Evolutionary conservation across 2,113 vertebrate species (phyloP), one percentile per base, ranked within the genome.

Genomic region (Pygoscelis antarcticus): DNA sequence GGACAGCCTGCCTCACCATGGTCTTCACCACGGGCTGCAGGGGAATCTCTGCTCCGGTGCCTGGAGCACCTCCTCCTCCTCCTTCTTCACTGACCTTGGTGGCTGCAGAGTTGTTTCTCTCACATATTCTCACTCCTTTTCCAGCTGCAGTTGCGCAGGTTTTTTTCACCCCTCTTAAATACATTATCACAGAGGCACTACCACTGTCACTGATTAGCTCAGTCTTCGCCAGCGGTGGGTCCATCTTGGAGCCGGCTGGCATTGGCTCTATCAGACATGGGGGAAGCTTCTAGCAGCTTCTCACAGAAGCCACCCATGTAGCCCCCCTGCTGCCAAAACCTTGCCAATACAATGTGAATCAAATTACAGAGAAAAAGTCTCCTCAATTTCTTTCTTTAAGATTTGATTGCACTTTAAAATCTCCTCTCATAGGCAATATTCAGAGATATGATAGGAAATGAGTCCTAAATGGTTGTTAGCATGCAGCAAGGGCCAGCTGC

Each of bases 371-470:
- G 38, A 32, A 54, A 38, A 57, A 20, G 29, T 38, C 20, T 30
- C 21, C n/a, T 47, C 11, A 14, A 2, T 70, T 30, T 36, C 13
- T 52, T 52, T 70, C 13, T 44, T 14, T 78, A 26, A 61, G 38
- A 27, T 61, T 36, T 3, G 5, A 20, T 60, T n/a, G 25, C 17
- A 46, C 7, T 79, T 52, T 18, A 36, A 26, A 52, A 38, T 60
- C 27, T 61, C 9, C 23, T 47, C 0, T 1, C 4, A 4, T 18
- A 46, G 27, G 23, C 18, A 34, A 14, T 46, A 44, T 36, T 19
- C 38, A 27, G 38, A 54, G 47, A 70, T 22, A 22, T 2, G 22
- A 14, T 17, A 18, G 55, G 11, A 32, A 30, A 11, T 7, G 9
- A 32, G 34, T 44, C 22, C 34, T 38, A 8, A 54, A 26, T 46